These are phyloP conservation scores for Strigamia maritima DNA, from an alignment of 2,888 invertebrate genomes.

Conservation along the genomic window DNA sequence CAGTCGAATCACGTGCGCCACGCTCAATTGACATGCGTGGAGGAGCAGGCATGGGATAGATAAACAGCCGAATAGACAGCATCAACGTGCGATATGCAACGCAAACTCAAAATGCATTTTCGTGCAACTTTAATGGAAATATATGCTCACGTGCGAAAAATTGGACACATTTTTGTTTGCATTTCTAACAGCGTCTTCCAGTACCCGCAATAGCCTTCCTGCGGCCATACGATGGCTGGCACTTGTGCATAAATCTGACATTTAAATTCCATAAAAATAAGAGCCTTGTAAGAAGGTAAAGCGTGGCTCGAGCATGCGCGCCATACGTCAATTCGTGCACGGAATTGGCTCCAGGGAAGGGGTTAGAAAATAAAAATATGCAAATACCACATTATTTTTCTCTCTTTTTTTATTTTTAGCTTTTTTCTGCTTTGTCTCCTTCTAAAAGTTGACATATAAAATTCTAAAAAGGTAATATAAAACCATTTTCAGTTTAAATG, in stretches of 20 bases:
- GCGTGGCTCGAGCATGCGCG: neutral
- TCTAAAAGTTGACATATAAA: neutral
- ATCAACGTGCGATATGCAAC: neutral
- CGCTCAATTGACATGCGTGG: slow-evolving; percentile 4
- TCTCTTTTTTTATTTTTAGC: neutral
- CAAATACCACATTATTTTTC: neutral
- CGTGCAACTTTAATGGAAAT: slow-evolving; percentile 4
- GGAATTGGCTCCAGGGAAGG: slow-evolving; percentile 1
- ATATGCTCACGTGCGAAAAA: slow-evolving; percentile 2
- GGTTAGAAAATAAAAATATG: neutral
- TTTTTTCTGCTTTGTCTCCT: neutral
- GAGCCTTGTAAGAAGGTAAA: neutral
- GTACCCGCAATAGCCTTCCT: neutral
- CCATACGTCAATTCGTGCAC: neutral
- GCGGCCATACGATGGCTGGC: neutral
- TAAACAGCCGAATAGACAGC: neutral
- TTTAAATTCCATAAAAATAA: neutral
- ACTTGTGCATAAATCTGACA: neutral
- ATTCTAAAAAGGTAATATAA: neutral
- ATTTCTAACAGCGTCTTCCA: neutral
- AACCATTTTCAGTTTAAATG: neutral
- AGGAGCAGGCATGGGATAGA: neutral
- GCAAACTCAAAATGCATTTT: neutral
- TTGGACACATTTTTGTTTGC: slow-evolving; percentile 4
- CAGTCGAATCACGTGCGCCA: slow-evolving; percentile 4